Base-by-base conservation (phyloP, 2,888 invertebrate species). In the Cremastinae sp. region DNA sequence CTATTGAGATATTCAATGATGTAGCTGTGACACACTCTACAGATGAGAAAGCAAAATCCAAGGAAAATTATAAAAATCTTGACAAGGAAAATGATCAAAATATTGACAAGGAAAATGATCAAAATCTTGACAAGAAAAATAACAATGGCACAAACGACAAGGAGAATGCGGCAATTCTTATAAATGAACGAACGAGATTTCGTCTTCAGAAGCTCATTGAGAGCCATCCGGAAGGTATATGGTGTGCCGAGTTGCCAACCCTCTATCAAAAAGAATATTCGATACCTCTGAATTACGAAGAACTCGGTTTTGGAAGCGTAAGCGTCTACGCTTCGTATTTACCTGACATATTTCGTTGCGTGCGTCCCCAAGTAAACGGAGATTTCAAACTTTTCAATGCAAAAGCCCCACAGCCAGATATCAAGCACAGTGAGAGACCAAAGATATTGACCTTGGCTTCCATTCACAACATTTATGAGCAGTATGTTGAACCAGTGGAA, bases 251-350 rank as follows among this genome's bases (percentile, higher is more conserved):
- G 0, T 65, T 90, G 5, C 87, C 88, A 0, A 71, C 73, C 2
- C 56, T 80, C 14, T 89, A 86, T 73, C 53, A 79, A 0, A 62
- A 82, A 1, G 84, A 84, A 36, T 89, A 87, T 59, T 81, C 81
- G 8, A 41, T 86, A 5, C 16, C 79, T 0, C 71, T 90, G 7
- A 83, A 86, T 59, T 89, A 87, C 43, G 41, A 38, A 10, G 85
- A 86, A 0, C 66, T 85, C 1, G 89, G 89, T n/a, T 89, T 87
- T 36, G 74, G 73, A n/a, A 87, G 85, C 64, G 84, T 89, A 2
- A 74, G 79, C 22, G 85, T 86, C 36, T 85, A 86, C 18, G 84
- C 84, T 2, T 80, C 82, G 0, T 74, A 85, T 9, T 74, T 89
- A 7, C 83, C 86, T n/a, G 78, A 86, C 0, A 85, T 89, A 8